Base-by-base conservation (phyloP, 1,140 invertebrate genomes). In the Drosophila novamexicana region DNA sequence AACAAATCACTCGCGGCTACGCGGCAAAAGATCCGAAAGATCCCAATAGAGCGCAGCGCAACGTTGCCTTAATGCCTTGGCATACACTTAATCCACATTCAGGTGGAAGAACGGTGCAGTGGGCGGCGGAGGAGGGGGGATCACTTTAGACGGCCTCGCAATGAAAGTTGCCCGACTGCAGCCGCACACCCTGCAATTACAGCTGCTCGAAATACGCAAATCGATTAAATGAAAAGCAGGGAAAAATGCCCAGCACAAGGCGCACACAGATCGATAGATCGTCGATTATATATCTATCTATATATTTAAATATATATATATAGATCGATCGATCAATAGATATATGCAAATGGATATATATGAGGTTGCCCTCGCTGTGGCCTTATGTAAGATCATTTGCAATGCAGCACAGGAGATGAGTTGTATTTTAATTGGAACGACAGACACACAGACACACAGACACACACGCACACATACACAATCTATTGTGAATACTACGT, bases 41-140 rank as follows among this genome's bases (percentile, higher is more conserved):
- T 56, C 32, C 61, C 59, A 37, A 47, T 50, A 6, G 12, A 50
- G 12, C 44, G 50, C 58, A 16, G 8, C 32, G 45, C 29, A 34
- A 22, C 47, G 6, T 52, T 71, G 73, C 62, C 61, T 77, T 81
- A 67, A 81, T 76, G 79, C 68, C 80, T 88, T 68, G 79, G 83
- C 81, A 88, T 88, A 88, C 84, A 74, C 84, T 88, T 88, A 88
- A 88, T 88, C 83, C 84, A 88, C 79, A 86, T 86, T 88, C 84
- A 89, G 67, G 18, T 8, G 22, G 32, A 12, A 39, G 32, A 53
- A 52, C 42, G 29, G 22, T n/a, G 39, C 32, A 14, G n/a, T 7
- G 5, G 22, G 56, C 6, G 29, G 16, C 29, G 32, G 10, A 50
- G 56, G 40, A n/a, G 18, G 18, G n/a, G 42, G 22, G 16, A 44